Evolutionary conservation across 2,888 invertebrate genomes (phyloP).

Genomic region (Acanthosepion esculentum): DNA sequence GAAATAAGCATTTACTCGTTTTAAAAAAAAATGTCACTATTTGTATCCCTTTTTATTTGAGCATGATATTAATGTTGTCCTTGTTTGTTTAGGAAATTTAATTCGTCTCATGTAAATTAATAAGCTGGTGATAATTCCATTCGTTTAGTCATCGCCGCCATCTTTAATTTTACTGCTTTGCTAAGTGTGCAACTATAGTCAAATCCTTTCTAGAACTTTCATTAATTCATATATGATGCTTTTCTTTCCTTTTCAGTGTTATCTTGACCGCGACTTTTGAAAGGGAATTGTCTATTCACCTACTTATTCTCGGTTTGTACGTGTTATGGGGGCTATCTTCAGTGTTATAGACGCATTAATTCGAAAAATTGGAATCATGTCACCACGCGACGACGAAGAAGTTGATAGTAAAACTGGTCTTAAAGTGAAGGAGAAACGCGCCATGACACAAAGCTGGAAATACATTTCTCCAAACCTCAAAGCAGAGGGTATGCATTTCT

Average conservation of each 20-base stretch:
- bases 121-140: no score
- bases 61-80: no score
- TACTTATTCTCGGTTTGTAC: not conserved
- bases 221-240: not conserved
- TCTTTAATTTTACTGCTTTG: no score
- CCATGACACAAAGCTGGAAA: slow-evolving; percentile 8
- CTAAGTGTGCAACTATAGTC: no score
- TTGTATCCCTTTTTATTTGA: no score
- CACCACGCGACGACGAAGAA: not conserved
- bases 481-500: not conserved
- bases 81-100: no score
- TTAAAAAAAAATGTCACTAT: no score
- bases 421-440: slow-evolving; percentile 34
- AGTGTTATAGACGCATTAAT: not conserved
- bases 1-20: no score
- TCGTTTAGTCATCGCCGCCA: no score
- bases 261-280: not conserved
- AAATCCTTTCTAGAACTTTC: no score
- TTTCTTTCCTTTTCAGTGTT: not conserved
- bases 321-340: not conserved
- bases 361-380: not conserved
- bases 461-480: not conserved
- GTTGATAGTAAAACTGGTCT: slow-evolving; percentile 7
- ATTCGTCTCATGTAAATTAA: no score
- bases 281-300: not conserved